A percentile compares a stretch with the other conserved stretches of the same genome.
Conservation (phyloP, 2,113 vertebrate species). For the Rutilus rutilus region DNA sequence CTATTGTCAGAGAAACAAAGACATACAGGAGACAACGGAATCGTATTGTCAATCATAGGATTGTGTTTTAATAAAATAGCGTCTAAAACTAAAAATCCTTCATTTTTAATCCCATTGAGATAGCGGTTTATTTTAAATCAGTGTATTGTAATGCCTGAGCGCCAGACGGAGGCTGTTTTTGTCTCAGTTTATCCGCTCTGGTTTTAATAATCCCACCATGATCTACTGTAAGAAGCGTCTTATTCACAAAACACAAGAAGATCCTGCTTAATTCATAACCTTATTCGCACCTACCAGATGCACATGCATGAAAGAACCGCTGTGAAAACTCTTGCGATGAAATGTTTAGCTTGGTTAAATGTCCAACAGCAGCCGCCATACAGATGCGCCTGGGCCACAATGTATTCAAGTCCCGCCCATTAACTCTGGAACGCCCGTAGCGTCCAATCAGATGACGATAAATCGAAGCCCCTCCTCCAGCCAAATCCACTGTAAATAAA, state of each 20-base stretch:
- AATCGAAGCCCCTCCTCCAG: background rate
- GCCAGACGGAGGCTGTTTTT: conserved; percentile 35
- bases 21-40: background rate
- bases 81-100: background rate
- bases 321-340: background rate
- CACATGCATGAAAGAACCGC: background rate
- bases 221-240: background rate
- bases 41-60: background rate
- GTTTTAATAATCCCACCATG: conserved; percentile 71
- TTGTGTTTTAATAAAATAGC: background rate
- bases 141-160: background rate
- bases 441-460: conserved; percentile 46
- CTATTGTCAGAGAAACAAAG: conserved; percentile 10
- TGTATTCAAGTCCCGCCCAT: conserved; percentile 57
- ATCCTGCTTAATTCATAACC: background rate
- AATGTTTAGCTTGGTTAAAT: background rate
- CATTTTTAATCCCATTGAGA: background rate
- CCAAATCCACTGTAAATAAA: background rate
- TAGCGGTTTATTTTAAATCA: background rate
- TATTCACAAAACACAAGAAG: conserved; percentile 26
- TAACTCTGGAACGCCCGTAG: conserved; percentile 3
- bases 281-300: conserved; percentile 40
- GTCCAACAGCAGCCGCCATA: conserved; percentile 31
- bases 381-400: conserved; percentile 68
- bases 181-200: conserved; percentile 74